Conservation (phyloP, 2,888 invertebrate species). For the Oxyteleia sp. region DNA sequence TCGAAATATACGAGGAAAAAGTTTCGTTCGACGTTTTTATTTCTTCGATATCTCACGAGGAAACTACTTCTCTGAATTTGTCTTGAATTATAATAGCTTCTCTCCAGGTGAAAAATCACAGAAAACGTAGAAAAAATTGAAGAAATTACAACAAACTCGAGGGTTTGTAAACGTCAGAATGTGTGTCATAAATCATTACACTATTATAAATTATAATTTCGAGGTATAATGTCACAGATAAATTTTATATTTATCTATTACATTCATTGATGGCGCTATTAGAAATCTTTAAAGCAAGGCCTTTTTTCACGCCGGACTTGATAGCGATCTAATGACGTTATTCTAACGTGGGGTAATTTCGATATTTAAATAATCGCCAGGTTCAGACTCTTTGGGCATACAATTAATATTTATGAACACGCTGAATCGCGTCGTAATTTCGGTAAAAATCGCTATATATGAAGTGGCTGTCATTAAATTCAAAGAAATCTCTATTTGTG, state of each 20-base stretch:
- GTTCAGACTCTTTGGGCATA: not conserved
- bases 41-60: constrained; percentile 16
- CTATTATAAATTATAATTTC: constrained; percentile 33
- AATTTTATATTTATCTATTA: constrained; percentile 57
- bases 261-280: constrained; percentile 62
- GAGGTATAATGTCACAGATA: constrained; percentile 25
- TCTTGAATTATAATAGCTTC: not conserved
- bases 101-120: constrained; percentile 17
- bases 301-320: constrained; percentile 58
- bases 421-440: constrained; percentile 16
- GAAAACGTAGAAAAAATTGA: not conserved
- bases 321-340: constrained; percentile 43
- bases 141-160: constrained; percentile 33
- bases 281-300: constrained; percentile 57
- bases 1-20: constrained; percentile 16
- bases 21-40: constrained; percentile 25
- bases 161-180: not conserved
- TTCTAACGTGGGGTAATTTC: constrained; percentile 9
- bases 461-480: constrained; percentile 37
- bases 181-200: constrained; percentile 38
- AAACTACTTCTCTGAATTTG: constrained; percentile 15
- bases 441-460: constrained; percentile 17
- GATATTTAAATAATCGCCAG: constrained; percentile 1
- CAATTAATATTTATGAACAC: constrained; percentile 61
- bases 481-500: constrained; percentile 62